Evolutionary conservation across 2,113 vertebrate species (phyloP).

Genomic region (Nycticorax nycticorax): DNA sequence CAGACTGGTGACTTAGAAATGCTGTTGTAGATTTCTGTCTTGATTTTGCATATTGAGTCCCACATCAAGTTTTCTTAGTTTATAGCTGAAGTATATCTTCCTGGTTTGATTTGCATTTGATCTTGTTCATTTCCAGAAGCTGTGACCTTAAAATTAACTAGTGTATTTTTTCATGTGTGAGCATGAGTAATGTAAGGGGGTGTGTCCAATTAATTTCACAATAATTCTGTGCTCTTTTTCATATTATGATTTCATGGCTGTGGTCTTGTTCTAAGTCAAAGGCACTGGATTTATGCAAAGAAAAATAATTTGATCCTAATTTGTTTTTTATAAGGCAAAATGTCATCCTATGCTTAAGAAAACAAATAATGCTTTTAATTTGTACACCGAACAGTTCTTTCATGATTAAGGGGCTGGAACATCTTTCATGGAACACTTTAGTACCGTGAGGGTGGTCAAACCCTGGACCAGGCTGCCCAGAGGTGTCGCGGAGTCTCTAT

Average conservation of each 20-base stretch:
- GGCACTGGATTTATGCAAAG: background rate
- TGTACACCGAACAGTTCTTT: background rate
- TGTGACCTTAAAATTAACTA: background rate
- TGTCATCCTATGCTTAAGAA: background rate
- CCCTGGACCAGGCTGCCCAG: background rate
- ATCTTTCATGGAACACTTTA: background rate
- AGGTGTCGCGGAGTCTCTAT: background rate
- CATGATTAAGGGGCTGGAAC: background rate
- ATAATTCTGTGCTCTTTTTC: background rate
- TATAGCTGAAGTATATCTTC: background rate
- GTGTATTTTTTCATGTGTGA: background rate
- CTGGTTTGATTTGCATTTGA: background rate
- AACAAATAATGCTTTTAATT: background rate
- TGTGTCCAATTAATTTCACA: background rate
- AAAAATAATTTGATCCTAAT: background rate
- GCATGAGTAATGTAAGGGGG: background rate
- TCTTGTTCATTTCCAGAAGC: background rate
- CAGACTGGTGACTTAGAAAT: background rate
- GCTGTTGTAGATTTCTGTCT: background rate
- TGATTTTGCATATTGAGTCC: background rate
- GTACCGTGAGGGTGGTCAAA: background rate
- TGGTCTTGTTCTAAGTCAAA: background rate
- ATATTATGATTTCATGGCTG: background rate
- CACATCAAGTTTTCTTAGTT: background rate
- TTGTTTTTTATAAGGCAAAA: background rate